Percentiles rank a stretch among this genome's conserved stretches.
These are phyloP conservation scores for Furcifer pardalis DNA, from an alignment of 2,797 vertebrate species.

Conservation along the genomic window DNA sequence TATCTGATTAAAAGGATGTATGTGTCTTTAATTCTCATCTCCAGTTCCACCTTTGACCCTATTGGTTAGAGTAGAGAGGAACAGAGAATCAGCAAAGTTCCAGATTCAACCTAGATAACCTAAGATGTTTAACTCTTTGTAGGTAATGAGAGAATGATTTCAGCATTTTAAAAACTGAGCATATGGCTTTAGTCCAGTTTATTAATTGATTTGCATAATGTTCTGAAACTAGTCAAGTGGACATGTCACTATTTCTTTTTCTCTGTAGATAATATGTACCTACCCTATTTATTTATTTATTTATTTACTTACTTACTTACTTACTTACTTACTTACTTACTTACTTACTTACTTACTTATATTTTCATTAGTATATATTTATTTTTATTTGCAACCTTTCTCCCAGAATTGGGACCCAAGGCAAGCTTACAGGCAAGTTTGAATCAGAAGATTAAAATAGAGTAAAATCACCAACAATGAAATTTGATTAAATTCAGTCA, in stretches of 20 bases:
- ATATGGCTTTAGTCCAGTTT: neutral
- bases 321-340: too few species aligned
- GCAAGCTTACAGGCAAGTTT: too few species aligned
- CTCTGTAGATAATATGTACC: neutral
- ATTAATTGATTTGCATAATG: neutral
- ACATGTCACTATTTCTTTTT: slow-evolving; percentile 37
- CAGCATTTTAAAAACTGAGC: slow-evolving; percentile 7
- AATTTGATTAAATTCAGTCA: too few species aligned
- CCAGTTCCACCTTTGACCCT: slow-evolving; percentile 74
- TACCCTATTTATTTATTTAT: neutral
- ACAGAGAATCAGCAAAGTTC: slow-evolving; percentile 71
- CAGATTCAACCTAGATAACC: slow-evolving; percentile 65
- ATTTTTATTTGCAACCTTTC: neutral
- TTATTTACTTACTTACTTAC: too few species aligned
- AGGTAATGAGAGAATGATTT: slow-evolving; percentile 16
- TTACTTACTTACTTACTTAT: too few species aligned
- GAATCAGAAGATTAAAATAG: too few species aligned
- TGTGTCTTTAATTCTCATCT: slow-evolving; percentile 74
- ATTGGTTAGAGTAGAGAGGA: slow-evolving; percentile 63
- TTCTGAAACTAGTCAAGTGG: slow-evolving; percentile 32
- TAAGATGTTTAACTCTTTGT: slow-evolving; percentile 26
- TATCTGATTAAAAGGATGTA: slow-evolving; percentile 78
- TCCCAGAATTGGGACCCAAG: too few species aligned
- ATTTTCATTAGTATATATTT: too few species aligned
- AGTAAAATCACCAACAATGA: too few species aligned